Evolutionary conservation across 64 coral and sea anemone species (phyloP).

Genomic region (Dendronephthya gigantea): DNA sequence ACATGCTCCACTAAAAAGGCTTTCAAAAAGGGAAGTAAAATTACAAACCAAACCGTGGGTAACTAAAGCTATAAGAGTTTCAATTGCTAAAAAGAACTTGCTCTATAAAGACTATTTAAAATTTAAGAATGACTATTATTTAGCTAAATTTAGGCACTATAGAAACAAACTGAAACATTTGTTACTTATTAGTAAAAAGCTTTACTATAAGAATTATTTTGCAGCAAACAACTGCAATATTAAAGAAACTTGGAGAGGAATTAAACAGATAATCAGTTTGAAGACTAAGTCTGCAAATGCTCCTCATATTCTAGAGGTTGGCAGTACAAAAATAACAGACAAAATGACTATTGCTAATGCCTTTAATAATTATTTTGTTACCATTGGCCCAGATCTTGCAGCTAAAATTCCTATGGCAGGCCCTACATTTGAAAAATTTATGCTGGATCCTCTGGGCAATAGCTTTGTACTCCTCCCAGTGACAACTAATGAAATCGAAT

Average conservation of each 20-base stretch:
- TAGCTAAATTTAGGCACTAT: not conserved
- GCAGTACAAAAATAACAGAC: not conserved
- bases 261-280: conserved; percentile 7
- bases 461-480: not conserved
- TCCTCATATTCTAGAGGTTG: not conserved
- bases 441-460: not conserved
- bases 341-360: not conserved
- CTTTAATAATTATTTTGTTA: not conserved
- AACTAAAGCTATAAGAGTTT: not conserved
- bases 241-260: conserved; percentile 21
- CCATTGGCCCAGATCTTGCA: not conserved
- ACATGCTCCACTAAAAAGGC: not conserved
- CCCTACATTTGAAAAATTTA: not conserved
- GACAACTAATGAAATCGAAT: not conserved
- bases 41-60: not conserved
- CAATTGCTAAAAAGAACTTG: not conserved
- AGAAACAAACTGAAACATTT: conserved; percentile 22
- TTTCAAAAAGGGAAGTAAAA: not conserved
- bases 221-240: not conserved
- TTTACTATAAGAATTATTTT: conserved; percentile 15
- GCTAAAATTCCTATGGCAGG: not conserved
- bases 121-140: not conserved
- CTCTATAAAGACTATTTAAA: not conserved
- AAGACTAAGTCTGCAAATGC: not conserved
- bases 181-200: not conserved